phyloP scores from a whole-genome alignment of 2,888 invertebrate species.

The Druceiella hillmani region DNA sequence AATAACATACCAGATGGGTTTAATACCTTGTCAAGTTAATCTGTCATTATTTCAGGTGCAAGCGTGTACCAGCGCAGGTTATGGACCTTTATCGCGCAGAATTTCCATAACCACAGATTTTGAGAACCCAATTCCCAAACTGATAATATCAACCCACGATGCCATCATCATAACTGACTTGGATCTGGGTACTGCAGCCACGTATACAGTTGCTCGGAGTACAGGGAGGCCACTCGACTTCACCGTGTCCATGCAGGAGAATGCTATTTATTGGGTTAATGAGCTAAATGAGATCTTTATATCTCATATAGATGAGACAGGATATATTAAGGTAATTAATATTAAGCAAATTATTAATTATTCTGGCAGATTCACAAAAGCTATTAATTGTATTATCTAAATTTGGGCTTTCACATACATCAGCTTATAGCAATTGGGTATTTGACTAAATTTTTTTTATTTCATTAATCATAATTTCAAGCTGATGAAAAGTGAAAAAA shows the following conservation, averaged over 20 bases:
- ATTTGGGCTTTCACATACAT: too few relatives aligned
- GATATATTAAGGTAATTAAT: conserved; percentile 42
- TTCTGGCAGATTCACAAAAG: too few relatives aligned
- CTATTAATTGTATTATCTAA: too few relatives aligned
- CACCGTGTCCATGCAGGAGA: conserved; percentile 62
- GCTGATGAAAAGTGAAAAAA: too few relatives aligned
- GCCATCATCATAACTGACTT: conserved; percentile 71
- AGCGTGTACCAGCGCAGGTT: conserved; percentile 74
- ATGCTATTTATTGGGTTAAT: conserved; percentile 78
- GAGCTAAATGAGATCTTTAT: conserved; percentile 66
- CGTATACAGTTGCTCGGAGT: conserved; percentile 49
- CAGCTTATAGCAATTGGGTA: too few relatives aligned
- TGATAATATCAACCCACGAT: conserved; percentile 69
- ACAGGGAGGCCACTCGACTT: conserved; percentile 67
- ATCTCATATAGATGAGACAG: conserved; percentile 51
- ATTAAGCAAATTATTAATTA: too few relatives aligned
- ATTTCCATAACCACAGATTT: conserved; percentile 58
- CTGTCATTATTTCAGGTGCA: conserved; percentile 57
- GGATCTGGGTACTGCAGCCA: conserved; percentile 60
- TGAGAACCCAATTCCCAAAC: conserved; percentile 72
- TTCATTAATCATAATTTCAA: too few relatives aligned
- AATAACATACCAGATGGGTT: too few relatives aligned
- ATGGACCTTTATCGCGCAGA: conserved; percentile 62
- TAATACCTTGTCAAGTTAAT: too few relatives aligned
- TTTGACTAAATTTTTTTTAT: too few relatives aligned